Percentiles rank a stretch among this genome's conserved stretches.
Conservation (phyloP, 2,113 vertebrate genomes). For the Psilopogon haemacephalus region DNA sequence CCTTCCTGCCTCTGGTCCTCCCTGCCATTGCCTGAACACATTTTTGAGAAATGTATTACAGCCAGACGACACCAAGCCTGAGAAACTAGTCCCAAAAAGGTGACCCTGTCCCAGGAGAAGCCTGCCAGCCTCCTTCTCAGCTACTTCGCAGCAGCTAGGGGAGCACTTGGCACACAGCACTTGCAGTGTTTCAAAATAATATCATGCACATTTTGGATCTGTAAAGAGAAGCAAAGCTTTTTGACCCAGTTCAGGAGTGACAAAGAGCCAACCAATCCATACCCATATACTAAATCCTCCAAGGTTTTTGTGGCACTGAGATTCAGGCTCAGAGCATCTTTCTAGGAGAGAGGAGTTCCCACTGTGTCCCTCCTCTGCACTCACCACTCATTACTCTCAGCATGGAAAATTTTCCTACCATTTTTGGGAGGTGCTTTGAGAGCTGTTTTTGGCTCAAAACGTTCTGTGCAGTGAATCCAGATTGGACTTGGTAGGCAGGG, state of each 20-base stretch:
- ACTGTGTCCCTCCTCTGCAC: neutral
- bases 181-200: neutral
- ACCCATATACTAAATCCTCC: neutral
- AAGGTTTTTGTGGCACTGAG: neutral
- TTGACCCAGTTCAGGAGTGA: neutral
- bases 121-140: neutral
- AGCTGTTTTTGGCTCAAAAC: neutral
- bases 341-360: neutral
- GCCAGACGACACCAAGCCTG: neutral
- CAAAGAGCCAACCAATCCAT: neutral
- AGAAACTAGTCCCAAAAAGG: rapidly evolving
- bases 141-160: neutral
- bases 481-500: neutral
- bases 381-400: neutral
- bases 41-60: rapidly evolving
- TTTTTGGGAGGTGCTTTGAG: constrained; percentile 36
- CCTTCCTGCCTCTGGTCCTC: neutral
- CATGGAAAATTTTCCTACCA: neutral
- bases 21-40: neutral
- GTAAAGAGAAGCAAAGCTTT: neutral
- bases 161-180: neutral
- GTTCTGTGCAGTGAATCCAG: neutral
- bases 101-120: neutral
- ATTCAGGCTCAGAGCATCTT: constrained; percentile 18
- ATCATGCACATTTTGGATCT: neutral